Percentiles rank a stretch among this genome's conserved stretches.
These are phyloP conservation scores for Seira ritae DNA, from an alignment of 2,888 invertebrate species.

Conservation along the genomic window DNA sequence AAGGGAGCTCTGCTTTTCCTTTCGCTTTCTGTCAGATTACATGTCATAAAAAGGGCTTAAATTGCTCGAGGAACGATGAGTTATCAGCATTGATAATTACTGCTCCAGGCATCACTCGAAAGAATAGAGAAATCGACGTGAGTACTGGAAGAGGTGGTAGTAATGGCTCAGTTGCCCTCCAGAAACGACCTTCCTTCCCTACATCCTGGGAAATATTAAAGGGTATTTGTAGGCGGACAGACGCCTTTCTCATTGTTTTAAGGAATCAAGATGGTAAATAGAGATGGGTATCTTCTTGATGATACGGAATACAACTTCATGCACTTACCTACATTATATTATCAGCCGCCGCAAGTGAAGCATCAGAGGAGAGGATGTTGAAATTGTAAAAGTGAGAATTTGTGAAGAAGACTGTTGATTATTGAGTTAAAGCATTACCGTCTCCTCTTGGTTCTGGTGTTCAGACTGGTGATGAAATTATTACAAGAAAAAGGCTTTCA, in stretches of 20 bases:
- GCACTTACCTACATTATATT: too few species aligned
- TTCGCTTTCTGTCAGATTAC: slow-evolving; percentile 48
- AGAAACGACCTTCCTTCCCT: slow-evolving; percentile 5
- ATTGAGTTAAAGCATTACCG: slow-evolving; percentile 63
- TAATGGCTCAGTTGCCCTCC: too few species aligned
- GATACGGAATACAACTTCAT: slow-evolving; percentile 12
- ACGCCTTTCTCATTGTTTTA: slow-evolving; percentile 49
- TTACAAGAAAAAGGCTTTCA: slow-evolving; percentile 52
- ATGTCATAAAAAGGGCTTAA: slow-evolving; percentile 45
- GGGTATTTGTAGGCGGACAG: slow-evolving; percentile 58
- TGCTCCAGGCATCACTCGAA: neutral
- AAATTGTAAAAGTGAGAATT: slow-evolving; percentile 54
- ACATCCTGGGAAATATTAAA: slow-evolving; percentile 47
- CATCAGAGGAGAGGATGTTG: slow-evolving; percentile 15
- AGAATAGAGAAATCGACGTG: neutral
- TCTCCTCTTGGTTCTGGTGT: slow-evolving; percentile 27
- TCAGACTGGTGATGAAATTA: slow-evolving; percentile 43
- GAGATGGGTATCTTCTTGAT: slow-evolving; percentile 47
- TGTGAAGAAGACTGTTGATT: slow-evolving; percentile 63
- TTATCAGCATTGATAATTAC: too few species aligned
- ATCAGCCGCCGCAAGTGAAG: slow-evolving; percentile 22
- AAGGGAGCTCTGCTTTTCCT: slow-evolving; percentile 21
- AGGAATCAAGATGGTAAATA: slow-evolving; percentile 59
- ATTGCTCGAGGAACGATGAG: slow-evolving; percentile 53
- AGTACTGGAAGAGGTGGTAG: slow-evolving; percentile 5